Percentiles rank a stretch among this genome's conserved stretches.
Conservation (phyloP, 2,888 invertebrate genomes). For the Scrobipalpa atriplicella region DNA sequence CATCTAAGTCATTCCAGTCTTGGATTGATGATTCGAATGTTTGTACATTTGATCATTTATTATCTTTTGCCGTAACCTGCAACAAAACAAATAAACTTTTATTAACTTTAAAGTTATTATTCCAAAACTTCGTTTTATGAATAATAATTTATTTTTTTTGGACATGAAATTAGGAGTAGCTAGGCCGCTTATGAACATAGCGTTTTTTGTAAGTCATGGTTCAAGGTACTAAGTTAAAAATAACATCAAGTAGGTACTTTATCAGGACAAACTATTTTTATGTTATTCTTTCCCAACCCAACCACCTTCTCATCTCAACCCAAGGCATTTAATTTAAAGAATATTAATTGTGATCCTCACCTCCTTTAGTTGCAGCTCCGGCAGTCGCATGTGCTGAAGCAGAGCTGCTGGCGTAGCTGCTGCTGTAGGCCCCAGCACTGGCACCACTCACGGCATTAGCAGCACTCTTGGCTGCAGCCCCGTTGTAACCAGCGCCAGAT, state of each 20-base stretch:
- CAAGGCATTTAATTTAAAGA: background rate
- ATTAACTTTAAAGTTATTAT: slow-evolving; percentile 6
- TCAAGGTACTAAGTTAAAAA: too few relatives aligned
- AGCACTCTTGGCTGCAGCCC: slow-evolving; percentile 56
- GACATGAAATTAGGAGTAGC: background rate
- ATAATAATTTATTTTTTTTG: too few relatives aligned
- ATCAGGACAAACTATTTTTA: background rate
- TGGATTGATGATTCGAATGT: background rate
- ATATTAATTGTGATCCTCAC: slow-evolving; percentile 41
- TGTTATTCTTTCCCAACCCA: too few relatives aligned
- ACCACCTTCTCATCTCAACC: too few relatives aligned
- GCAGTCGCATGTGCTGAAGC: slow-evolving; percentile 65
- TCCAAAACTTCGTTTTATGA: background rate
- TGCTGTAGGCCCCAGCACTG: slow-evolving; percentile 44
- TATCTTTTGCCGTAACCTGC: slow-evolving; percentile 66
- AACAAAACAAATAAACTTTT: slow-evolving; percentile 46
- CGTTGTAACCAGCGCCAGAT: slow-evolving; percentile 37
- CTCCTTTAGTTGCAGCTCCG: slow-evolving; percentile 66
- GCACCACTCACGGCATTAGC: slow-evolving; percentile 48
- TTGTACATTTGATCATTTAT: background rate
- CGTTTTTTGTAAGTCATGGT: background rate
- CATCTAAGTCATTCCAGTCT: background rate
- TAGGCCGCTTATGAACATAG: background rate
- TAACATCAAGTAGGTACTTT: background rate
- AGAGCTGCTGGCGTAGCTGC: slow-evolving; percentile 64